Conservation (phyloP, 2,888 invertebrate genomes). For the Camponotus fellah region DNA sequence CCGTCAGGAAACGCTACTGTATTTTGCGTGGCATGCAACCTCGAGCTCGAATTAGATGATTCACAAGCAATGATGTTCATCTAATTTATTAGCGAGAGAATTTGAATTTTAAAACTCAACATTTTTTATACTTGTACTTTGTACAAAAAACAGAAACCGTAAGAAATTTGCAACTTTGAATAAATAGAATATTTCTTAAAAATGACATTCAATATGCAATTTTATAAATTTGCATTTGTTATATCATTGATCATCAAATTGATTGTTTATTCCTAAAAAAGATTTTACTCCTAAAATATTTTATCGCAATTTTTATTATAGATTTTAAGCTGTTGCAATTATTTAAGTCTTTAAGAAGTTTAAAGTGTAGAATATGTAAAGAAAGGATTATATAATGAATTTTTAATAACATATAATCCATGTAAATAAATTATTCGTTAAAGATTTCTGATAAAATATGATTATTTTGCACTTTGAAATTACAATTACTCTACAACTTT, state of each 20-base stretch:
- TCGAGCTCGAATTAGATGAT: neutral
- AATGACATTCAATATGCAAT: neutral
- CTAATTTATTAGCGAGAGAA: conserved; percentile 9
- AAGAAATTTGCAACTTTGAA: neutral
- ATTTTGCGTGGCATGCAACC: neutral
- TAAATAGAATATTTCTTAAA: neutral
- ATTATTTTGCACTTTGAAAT: conserved; percentile 1
- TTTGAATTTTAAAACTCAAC: neutral
- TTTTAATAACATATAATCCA: conserved; percentile 17
- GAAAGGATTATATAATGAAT: neutral
- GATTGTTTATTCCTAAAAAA: neutral
- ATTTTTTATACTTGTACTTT: neutral
- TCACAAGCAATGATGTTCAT: neutral
- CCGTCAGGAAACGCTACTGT: neutral
- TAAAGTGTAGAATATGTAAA: neutral
- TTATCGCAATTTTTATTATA: neutral
- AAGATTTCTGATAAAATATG: neutral
- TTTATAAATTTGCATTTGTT: neutral
- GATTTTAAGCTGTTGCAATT: neutral
- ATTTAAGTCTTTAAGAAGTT: neutral
- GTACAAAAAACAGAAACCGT: too few species aligned
- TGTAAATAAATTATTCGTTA: neutral
- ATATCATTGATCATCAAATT: neutral
- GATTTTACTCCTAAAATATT: neutral
- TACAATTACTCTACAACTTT: neutral